Percentiles rank a stretch among this genome's conserved stretches.
phyloP scores from a whole-genome alignment of 2,797 vertebrate genomes.

The Australoheros facetus region DNA sequence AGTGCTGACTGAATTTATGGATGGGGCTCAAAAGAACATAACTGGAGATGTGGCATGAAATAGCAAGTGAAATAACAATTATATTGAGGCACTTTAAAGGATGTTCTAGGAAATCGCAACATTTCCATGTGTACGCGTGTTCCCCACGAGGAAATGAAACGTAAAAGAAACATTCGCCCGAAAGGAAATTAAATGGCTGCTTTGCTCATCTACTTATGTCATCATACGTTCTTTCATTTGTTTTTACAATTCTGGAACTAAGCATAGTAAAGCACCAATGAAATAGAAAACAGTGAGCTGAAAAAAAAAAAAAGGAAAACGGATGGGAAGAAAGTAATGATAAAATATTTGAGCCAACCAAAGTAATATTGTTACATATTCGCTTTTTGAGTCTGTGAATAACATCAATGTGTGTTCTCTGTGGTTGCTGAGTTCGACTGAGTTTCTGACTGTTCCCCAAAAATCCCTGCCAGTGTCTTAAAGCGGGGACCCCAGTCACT shows the following conservation, averaged over 20 bases:
- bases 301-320: conserved; percentile 39
- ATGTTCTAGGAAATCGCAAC: conserved; percentile 77
- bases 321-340: conserved; percentile 35
- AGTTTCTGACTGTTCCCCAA: conserved; percentile 87
- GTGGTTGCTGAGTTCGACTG: conserved; percentile 73
- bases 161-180: conserved; percentile 58
- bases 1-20: conserved; percentile 37
- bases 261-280: conserved; percentile 54
- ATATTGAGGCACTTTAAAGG: conserved; percentile 87
- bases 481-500: conserved; percentile 96
- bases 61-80: conserved; percentile 74
- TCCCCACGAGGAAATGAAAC: conserved; percentile 57
- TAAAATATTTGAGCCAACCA: conserved; percentile 35
- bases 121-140: conserved; percentile 61
- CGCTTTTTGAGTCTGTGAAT: conserved; percentile 53
- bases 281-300: conserved; percentile 41
- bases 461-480: conserved; percentile 95
- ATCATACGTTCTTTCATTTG: conserved; percentile 17
- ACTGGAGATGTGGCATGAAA: conserved; percentile 63
- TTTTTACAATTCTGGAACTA: conserved; percentile 63
- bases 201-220: conserved; percentile 44
- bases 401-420: conserved; percentile 76
- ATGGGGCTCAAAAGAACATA: conserved; percentile 40
- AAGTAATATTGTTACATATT: conserved; percentile 53
- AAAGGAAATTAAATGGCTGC: conserved; percentile 61